Conservation (phyloP, 2,113 vertebrate species). For the Embiotoca jacksoni region DNA sequence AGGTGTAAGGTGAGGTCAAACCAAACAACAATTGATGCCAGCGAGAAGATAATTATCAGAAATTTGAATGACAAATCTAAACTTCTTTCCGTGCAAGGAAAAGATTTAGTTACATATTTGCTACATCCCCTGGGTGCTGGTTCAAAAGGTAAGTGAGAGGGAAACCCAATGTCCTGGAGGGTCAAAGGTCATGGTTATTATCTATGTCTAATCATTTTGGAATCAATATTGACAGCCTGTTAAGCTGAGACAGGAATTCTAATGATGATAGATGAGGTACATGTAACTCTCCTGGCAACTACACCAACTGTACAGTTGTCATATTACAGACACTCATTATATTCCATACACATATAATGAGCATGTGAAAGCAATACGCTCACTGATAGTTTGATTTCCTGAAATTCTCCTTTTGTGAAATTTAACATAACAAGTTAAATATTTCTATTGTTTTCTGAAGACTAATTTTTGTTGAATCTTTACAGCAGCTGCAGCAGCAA, state of each 20-base stretch:
- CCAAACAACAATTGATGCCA: slow-evolving; percentile 8
- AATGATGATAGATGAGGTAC: slow-evolving; percentile 37
- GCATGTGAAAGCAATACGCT: not conserved
- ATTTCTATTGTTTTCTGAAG: slow-evolving; percentile 17
- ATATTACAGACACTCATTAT: not conserved
- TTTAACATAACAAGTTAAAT: slow-evolving; percentile 12
- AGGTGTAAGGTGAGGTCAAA: slow-evolving; percentile 61
- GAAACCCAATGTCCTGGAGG: slow-evolving; percentile 13
- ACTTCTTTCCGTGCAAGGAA: not conserved
- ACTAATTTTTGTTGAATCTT: slow-evolving; percentile 2
- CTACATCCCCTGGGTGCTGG: slow-evolving; percentile 5
- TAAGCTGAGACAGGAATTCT: not conserved
- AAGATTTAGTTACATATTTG: slow-evolving; percentile 3
- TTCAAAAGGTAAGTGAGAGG: slow-evolving; percentile 46
- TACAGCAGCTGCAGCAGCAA: not conserved
- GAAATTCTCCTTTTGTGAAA: not conserved
- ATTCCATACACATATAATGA: not conserved
- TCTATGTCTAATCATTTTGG: slow-evolving; percentile 25
- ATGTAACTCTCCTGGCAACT: not conserved
- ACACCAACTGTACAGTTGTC: not conserved
- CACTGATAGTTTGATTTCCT: not conserved
- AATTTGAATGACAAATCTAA: slow-evolving; percentile 32
- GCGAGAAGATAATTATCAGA: slow-evolving; percentile 24
- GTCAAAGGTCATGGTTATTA: slow-evolving; percentile 20
- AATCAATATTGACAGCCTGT: slow-evolving; percentile 24